phyloP scores from a whole-genome alignment of 92 coral and sea anemone species.

The Pocillopora meandrina region DNA sequence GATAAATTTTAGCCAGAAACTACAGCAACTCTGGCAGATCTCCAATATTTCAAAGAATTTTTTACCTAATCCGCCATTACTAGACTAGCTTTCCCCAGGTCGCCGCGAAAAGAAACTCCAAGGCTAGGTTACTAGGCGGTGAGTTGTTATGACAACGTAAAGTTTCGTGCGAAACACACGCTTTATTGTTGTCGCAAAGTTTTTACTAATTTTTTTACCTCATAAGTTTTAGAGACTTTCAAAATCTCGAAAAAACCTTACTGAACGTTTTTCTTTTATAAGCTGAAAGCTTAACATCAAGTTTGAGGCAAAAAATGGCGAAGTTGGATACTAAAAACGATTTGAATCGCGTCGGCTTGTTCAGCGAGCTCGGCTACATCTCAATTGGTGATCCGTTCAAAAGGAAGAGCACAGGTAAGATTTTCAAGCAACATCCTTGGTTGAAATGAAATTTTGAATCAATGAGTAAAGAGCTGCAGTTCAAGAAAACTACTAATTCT shows the following conservation, averaged over 20 bases:
- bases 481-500: too few relatives aligned
- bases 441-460: background rate
- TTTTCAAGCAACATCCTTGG: background rate
- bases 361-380: constrained; percentile 95
- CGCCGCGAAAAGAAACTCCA: background rate
- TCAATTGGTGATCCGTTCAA: constrained; percentile 96
- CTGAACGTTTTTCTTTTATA: background rate
- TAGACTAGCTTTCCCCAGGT: constrained; percentile 20
- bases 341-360: constrained; percentile 88
- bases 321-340: constrained; percentile 83
- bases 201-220: background rate
- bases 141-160: constrained; percentile 47
- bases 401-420: constrained; percentile 65
- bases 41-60: too few relatives aligned
- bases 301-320: constrained; percentile 40
- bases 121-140: constrained; percentile 29
- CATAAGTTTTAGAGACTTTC: background rate
- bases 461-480: too few relatives aligned
- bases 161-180: background rate
- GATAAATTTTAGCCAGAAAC: background rate
- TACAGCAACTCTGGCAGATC: background rate
- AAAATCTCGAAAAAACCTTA: background rate
- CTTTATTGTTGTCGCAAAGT: background rate
- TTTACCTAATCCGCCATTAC: constrained; percentile 66
- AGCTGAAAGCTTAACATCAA: background rate